A percentile compares a stretch with the other conserved stretches of the same genome.
These are phyloP conservation scores for Myoxocephalus aenaeus DNA, from an alignment of 2,797 vertebrate species.

Conservation along the genomic window DNA sequence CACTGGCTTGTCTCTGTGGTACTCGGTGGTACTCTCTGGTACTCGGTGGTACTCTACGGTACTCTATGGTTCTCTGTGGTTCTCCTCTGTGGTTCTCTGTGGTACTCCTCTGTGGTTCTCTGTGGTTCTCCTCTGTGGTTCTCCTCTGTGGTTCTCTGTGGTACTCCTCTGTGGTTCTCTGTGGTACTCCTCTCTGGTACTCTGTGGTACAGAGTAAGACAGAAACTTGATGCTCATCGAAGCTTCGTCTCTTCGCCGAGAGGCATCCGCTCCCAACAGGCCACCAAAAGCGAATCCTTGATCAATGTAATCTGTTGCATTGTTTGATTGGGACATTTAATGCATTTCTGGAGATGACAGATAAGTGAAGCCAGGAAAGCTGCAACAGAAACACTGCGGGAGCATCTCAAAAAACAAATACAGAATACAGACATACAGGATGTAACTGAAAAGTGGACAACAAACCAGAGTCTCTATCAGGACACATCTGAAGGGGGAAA, in stretches of 20 bases:
- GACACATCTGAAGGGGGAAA: background rate
- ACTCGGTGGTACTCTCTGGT: no score
- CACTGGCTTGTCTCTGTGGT: background rate
- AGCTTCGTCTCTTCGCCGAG: background rate
- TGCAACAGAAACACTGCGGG: background rate
- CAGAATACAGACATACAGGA: background rate
- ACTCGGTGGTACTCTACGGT: no score
- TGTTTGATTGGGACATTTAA: background rate
- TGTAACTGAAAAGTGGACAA: background rate
- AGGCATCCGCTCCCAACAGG: conserved; percentile 16
- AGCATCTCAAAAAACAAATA: background rate
- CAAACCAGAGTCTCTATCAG: background rate
- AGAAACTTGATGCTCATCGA: conserved; percentile 4
- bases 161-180: no score
- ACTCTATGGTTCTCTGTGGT: no score
- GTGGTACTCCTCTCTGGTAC: no score
- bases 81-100: no score
- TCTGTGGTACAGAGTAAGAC: background rate
- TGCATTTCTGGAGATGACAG: background rate
- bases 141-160: no score
- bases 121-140: no score
- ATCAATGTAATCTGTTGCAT: background rate
- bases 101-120: background rate
- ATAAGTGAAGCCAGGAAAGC: background rate
- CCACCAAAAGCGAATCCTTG: background rate